Conservation (phyloP, 2,113 vertebrate species). For the Lethenteron camtschaticum region DNA sequence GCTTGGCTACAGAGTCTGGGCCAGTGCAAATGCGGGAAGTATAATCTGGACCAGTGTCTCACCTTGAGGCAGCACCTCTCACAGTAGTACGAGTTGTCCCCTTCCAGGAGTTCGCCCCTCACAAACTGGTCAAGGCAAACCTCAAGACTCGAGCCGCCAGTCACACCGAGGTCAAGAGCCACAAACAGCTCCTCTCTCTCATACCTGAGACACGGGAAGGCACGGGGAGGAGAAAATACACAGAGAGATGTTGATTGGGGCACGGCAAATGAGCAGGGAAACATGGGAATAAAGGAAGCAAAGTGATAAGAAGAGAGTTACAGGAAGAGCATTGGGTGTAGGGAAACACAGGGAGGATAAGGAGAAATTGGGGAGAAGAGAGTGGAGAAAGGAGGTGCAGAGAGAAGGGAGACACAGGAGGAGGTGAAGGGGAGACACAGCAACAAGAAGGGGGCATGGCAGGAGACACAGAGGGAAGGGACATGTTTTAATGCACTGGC, state of each 20-base stretch:
- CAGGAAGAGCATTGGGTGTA: neutral
- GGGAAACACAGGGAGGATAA: neutral
- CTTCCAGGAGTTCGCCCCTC: conserved; percentile 89
- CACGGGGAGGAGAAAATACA: neutral
- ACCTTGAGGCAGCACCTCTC: conserved; percentile 95
- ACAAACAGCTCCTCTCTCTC: conserved; percentile 95
- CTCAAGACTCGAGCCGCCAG: conserved; percentile 88
- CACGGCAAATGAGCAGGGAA: neutral
- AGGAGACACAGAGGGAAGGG: neutral
- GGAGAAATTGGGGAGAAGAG: neutral
- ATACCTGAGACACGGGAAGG: conserved; percentile 30
- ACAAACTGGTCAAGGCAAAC: conserved; percentile 97
- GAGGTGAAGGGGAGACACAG: neutral
- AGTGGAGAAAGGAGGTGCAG: neutral
- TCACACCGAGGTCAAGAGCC: conserved; percentile 89
- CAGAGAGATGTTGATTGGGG: neutral
- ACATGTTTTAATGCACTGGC: too few species aligned
- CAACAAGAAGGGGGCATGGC: neutral
- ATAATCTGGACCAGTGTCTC: too few species aligned
- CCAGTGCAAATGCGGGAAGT: too few species aligned
- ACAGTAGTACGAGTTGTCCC: conserved; percentile 95
- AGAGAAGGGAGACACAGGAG: neutral
- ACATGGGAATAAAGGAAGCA: neutral
- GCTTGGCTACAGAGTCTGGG: too few species aligned
- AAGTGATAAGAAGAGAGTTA: neutral